Conservation (phyloP, 2,888 invertebrate genomes). For the Chorisops tibialis region DNA sequence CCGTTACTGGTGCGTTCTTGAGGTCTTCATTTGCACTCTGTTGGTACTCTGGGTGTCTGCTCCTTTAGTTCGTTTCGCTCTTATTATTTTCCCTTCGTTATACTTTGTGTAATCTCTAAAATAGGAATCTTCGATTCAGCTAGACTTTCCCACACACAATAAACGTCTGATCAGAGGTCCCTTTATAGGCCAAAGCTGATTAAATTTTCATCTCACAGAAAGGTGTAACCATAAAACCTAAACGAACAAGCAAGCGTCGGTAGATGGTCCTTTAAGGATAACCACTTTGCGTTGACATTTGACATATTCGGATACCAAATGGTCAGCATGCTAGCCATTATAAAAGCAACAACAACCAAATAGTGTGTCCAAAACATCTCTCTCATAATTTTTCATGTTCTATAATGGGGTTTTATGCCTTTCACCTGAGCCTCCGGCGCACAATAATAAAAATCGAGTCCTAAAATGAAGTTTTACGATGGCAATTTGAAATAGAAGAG, state of each 20-base stretch:
- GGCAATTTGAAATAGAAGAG: too few relatives aligned
- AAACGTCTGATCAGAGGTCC: neutral
- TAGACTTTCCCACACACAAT: slow-evolving; percentile 26
- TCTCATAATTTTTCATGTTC: slow-evolving; percentile 25
- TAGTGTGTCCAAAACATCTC: slow-evolving; percentile 21
- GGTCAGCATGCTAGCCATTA: slow-evolving; percentile 23
- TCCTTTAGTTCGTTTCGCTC: neutral
- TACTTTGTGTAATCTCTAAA: neutral
- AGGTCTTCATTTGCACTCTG: too few relatives aligned
- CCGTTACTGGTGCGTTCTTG: neutral
- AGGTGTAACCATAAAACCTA: slow-evolving; percentile 26
- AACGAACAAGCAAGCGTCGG: slow-evolving; percentile 24
- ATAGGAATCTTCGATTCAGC: neutral
- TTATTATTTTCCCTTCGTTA: neutral
- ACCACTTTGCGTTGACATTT: slow-evolving; percentile 30
- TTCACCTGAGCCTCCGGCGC: slow-evolving; percentile 21
- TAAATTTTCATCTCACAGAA: slow-evolving; percentile 33
- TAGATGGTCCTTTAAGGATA: slow-evolving; percentile 31
- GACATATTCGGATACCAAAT: slow-evolving; percentile 31
- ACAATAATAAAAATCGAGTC: neutral
- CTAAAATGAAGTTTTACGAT: too few relatives aligned
- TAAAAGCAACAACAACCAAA: slow-evolving; percentile 20
- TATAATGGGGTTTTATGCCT: slow-evolving; percentile 9
- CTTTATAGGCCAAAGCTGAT: slow-evolving; percentile 12
- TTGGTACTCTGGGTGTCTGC: neutral